phyloP scores from a whole-genome alignment of 1,140 invertebrate species.

The Melitaea cinxia region DNA sequence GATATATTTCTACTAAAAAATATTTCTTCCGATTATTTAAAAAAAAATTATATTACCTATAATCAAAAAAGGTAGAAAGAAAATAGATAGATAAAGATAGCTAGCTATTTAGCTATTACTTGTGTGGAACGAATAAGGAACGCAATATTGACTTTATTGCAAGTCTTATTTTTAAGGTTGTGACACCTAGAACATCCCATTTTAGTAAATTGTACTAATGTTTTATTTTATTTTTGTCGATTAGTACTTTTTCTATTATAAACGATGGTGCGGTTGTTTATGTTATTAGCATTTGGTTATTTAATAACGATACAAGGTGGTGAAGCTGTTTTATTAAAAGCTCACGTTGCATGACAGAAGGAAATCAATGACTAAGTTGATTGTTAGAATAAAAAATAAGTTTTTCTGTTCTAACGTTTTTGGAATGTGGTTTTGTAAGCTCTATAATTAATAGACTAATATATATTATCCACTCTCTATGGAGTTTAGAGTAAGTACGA shows the following conservation, averaged over 20 bases:
- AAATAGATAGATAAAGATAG: background rate
- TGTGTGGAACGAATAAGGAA: slow-evolving; percentile 8
- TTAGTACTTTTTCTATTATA: slow-evolving; percentile 13
- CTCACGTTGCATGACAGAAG: background rate
- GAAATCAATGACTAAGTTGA: background rate
- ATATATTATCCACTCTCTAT: slow-evolving; percentile 18
- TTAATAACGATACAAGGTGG: background rate
- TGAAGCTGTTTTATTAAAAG: background rate
- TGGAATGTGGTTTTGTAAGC: slow-evolving; percentile 5
- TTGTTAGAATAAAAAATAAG: background rate
- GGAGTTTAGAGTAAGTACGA: background rate
- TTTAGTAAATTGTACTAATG: slow-evolving; percentile 43
- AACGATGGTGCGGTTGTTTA: background rate
- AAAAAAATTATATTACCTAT: background rate
- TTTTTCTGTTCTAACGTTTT: background rate
- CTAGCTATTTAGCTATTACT: slow-evolving; percentile 28
- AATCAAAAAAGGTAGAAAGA: background rate
- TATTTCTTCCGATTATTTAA: background rate
- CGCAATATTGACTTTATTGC: background rate
- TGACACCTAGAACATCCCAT: slow-evolving; percentile 39
- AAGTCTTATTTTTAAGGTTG: slow-evolving; percentile 38
- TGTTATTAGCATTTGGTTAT: slow-evolving; percentile 21
- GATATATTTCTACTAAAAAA: background rate
- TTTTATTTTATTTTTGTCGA: slow-evolving; percentile 27
- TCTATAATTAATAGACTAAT: background rate